Percentiles rank a stretch among this genome's conserved stretches.
Conservation (phyloP, 2,113 vertebrate genomes). For the Thalassarche chlororhynchos region DNA sequence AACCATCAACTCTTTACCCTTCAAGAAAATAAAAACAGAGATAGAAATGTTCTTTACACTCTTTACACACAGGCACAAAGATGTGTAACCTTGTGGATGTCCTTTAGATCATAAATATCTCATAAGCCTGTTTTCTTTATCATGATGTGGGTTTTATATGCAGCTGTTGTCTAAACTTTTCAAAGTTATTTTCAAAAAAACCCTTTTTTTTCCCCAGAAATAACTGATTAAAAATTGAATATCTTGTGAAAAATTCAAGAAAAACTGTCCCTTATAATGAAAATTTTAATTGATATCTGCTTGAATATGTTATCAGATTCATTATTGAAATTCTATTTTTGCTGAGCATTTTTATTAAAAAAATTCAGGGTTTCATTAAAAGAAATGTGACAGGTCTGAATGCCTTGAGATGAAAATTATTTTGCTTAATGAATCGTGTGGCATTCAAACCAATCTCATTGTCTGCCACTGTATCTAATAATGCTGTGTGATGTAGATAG, state of each 20-base stretch:
- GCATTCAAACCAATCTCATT: neutral
- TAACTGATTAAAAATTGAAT: slow-evolving; percentile 7
- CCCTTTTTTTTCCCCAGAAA: neutral
- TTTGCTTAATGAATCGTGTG: slow-evolving; percentile 13
- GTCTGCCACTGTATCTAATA: neutral
- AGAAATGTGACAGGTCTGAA: neutral
- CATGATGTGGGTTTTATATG: neutral
- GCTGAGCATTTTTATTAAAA: neutral
- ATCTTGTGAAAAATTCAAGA: slow-evolving; percentile 37
- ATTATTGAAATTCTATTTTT: slow-evolving; percentile 25
- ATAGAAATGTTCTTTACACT: neutral
- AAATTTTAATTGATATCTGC: slow-evolving; percentile 49
- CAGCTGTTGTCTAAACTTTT: neutral
- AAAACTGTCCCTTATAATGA: slow-evolving; percentile 1
- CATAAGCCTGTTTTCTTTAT: neutral
- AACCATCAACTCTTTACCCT: neutral
- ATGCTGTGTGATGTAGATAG: neutral
- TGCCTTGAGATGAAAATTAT: neutral
- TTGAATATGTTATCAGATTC: neutral
- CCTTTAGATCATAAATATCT: neutral
- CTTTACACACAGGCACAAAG: neutral
- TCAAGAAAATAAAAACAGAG: neutral
- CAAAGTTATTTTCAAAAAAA: neutral
- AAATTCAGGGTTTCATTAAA: neutral
- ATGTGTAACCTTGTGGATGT: neutral